phyloP scores from a whole-genome alignment of 2,888 invertebrate genomes.

The Amblyjoppa fuscipennis region DNA sequence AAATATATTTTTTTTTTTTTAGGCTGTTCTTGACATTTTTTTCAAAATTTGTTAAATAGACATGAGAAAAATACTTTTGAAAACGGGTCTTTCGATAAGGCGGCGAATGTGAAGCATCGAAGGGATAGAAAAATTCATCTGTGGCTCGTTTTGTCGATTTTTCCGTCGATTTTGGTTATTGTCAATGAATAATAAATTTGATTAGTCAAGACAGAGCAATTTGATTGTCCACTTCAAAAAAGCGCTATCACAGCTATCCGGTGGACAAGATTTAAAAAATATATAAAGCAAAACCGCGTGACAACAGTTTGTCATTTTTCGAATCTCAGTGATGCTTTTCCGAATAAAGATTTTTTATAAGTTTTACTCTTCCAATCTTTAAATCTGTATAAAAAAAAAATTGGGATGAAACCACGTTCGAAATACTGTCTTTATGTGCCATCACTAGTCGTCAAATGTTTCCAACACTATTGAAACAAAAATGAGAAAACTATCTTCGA shows the following conservation, averaged over 20 bases:
- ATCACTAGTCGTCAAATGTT: background rate
- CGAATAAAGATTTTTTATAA: background rate
- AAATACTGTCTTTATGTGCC: too few species aligned
- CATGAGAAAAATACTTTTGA: too few species aligned
- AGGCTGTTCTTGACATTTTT: too few species aligned
- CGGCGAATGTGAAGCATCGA: too few species aligned
- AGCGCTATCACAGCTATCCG: background rate
- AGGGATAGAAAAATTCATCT: too few species aligned
- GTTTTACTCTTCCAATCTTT: background rate
- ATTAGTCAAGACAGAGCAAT: background rate
- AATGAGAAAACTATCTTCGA: too few species aligned
- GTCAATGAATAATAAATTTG: background rate
- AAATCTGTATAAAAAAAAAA: background rate
- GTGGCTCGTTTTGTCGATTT: background rate
- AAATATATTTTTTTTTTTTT: too few species aligned
- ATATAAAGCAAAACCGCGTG: too few species aligned
- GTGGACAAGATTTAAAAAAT: too few species aligned
- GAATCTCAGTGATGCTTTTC: background rate
- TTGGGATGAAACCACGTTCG: too few species aligned
- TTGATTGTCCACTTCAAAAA: background rate
- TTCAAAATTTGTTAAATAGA: too few species aligned
- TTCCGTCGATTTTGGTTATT: background rate
- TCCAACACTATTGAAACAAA: background rate
- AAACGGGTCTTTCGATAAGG: too few species aligned
- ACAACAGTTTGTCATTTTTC: background rate